Conservation (phyloP, 2,113 vertebrate species). For the Physeter macrocephalus region DNA sequence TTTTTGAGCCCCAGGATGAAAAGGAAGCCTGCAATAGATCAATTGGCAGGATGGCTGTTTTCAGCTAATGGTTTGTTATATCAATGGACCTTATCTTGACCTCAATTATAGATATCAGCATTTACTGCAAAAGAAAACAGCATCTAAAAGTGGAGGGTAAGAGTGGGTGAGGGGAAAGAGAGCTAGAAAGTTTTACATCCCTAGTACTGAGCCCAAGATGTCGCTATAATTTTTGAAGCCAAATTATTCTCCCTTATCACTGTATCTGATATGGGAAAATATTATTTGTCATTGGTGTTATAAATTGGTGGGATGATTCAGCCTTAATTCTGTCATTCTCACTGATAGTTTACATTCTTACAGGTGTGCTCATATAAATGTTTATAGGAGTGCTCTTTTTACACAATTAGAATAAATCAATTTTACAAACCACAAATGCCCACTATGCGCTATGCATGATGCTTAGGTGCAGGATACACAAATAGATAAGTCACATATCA, state of each 20-base stretch:
- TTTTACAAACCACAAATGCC: not conserved
- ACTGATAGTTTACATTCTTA: not conserved
- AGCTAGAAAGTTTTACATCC: not conserved
- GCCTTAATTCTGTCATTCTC: not conserved
- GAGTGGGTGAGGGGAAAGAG: rapidly evolving
- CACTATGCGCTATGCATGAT: not conserved
- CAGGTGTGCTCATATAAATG: not conserved
- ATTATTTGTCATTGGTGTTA: not conserved
- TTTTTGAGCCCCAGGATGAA: conserved; percentile 12
- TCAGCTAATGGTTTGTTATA: conserved; percentile 51
- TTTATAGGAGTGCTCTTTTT: not conserved
- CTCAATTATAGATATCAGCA: conserved; percentile 57
- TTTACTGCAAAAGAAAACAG: conserved; percentile 11
- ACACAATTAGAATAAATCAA: not conserved
- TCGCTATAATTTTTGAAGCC: not conserved
- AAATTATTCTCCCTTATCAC: not conserved
- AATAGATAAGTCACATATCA: not conserved
- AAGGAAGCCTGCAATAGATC: conserved; percentile 30
- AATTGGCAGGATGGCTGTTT: conserved; percentile 58
- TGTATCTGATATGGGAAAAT: not conserved
- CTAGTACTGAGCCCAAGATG: not conserved
- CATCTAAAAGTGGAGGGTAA: not conserved
- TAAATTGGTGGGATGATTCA: not conserved
- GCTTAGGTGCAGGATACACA: not conserved
- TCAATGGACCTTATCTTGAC: conserved; percentile 60